Evolutionary conservation across 2,888 invertebrate species (phyloP).

Genomic region (Diaphora mendica): DNA sequence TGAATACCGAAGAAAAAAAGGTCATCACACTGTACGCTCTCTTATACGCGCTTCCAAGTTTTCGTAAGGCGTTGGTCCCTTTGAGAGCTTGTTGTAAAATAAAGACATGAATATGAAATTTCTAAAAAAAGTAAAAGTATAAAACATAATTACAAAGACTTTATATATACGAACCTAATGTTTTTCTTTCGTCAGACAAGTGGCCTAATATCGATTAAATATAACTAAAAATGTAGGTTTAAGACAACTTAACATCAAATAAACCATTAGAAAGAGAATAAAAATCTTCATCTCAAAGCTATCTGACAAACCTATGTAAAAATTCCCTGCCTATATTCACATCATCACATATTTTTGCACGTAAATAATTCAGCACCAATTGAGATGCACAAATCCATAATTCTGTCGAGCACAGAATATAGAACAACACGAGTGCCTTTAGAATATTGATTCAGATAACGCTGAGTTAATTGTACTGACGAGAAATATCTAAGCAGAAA

Average conservation of each 20-base stretch:
- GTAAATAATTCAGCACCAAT: slow-evolving; percentile 50
- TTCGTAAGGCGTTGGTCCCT: slow-evolving; percentile 2
- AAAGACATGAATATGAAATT: background rate
- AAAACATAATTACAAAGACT: background rate
- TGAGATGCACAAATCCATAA: slow-evolving; percentile 50
- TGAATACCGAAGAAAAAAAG: slow-evolving; percentile 27
- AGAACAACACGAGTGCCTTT: slow-evolving; percentile 42
- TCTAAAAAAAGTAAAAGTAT: background rate
- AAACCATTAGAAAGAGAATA: background rate
- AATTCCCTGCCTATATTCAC: slow-evolving; percentile 25
- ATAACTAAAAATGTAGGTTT: background rate
- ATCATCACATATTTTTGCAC: slow-evolving; percentile 46
- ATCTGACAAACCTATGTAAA: slow-evolving; percentile 4
- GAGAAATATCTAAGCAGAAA: slow-evolving; percentile 26
- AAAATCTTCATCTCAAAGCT: background rate
- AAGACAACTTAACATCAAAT: background rate
- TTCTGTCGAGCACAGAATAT: slow-evolving; percentile 33
- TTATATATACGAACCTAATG: too few species aligned
- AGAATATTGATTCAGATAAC: slow-evolving; percentile 48
- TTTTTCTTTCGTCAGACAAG: background rate
- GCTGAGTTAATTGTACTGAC: slow-evolving; percentile 36
- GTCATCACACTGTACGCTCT: slow-evolving; percentile 26
- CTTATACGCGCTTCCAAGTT: slow-evolving; percentile 20
- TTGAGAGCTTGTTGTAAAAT: background rate
- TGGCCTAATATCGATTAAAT: background rate